Base-by-base conservation (phyloP, 1,140 invertebrate species). In the Vollenhovia emeryi region DNA sequence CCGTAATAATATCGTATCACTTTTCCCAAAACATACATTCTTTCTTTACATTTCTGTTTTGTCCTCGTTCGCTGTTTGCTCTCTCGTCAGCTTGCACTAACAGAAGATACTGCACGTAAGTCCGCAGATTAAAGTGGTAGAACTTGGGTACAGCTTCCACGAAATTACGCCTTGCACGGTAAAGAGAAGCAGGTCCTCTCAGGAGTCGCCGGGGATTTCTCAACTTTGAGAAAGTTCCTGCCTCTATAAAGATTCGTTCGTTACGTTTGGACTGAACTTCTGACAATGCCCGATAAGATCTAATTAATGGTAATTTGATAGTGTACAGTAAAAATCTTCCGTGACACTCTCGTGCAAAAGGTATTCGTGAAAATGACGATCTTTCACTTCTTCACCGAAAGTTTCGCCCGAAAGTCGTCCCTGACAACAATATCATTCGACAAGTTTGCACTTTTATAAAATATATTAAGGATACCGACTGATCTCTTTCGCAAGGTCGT, bases 131-230 rank as follows among this genome's bases (percentile, higher is more conserved):
- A 62, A 86, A 79, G 57, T 89, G 52, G n/a, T 27, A 57, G 71
- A 89, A 86, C 68, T 86, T 86, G 40, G 64, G 30, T 57, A 50
- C 80, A 84, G 84, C 59, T 89, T 74, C 52, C 36, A 15, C 45
- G 66, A 89, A 80, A 89, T 89, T 89, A 86, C 36, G 74, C 73
- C n/a, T 74, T 11, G 64, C 33, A 52, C 30, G 68, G 57, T 33
- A 60, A 68, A 68, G 60, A 27, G 21, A 21, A 73, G 60, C 64
- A 69, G 64, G 33, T 59, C 33, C 78, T 18, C 21, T 66, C 64
- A 73, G 33, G 33, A 78, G 62, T 73, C 64, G 43, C 71, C 13
- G 30, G 21, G 57, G 82, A 83, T 83, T 86, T 50, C 15, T 40
- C n/a, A 78, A 86, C 55, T 71, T 73, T 57, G n/a, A 3, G 4